Evolutionary conservation across 2,113 vertebrate genomes (phyloP), one percentile per base, ranked within the genome.

Genomic region (Sander lucioperca): DNA sequence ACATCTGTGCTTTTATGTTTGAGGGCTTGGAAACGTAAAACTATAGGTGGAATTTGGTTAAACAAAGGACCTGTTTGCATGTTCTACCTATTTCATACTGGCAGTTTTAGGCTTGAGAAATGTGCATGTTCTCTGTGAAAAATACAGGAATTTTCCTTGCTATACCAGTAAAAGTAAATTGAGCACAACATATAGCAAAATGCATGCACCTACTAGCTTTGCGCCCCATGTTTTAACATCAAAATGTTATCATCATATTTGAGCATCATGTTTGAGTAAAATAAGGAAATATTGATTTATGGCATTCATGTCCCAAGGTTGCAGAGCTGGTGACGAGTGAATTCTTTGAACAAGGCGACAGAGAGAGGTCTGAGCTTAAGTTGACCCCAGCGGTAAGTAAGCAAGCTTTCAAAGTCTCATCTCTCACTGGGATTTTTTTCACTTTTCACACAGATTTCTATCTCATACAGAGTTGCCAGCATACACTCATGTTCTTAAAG

Each of bases 301-400:
- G 53, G 21, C 51, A 18, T 66, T 21, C 27, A 64, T 88, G 47
- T 76, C 19, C 95, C 86, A 93, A 99, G 98, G 98, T 98, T 88
- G 98, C 98, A 79, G 97, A 99, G 94, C 94, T 99, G 95, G 98
- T 99, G 89, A 99, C 98, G 25, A 99, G 97, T 61, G 98, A 99
- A 89, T 99, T 99, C 95, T 99, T 99, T 85, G 98, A 99, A 89
- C 98, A 99, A 95, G 98, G 98, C 80, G 98, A 99, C 95, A 96
- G 98, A 90, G 98, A 99, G 88, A 94, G 98, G 90, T 95, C 96
- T 21, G 98, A 99, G 90, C 96, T 99, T 43, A 99, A 99, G 92
- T 91, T 99, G 91, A 99, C 95, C 3, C 98, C 98, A 89, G 97
- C 97, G 14, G 98, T 99, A 95, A 97, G 96, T 53, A 82, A 64